These are phyloP conservation scores for Drosophila busckii DNA, from an alignment of 1,140 invertebrate species.

Conservation along the genomic window DNA sequence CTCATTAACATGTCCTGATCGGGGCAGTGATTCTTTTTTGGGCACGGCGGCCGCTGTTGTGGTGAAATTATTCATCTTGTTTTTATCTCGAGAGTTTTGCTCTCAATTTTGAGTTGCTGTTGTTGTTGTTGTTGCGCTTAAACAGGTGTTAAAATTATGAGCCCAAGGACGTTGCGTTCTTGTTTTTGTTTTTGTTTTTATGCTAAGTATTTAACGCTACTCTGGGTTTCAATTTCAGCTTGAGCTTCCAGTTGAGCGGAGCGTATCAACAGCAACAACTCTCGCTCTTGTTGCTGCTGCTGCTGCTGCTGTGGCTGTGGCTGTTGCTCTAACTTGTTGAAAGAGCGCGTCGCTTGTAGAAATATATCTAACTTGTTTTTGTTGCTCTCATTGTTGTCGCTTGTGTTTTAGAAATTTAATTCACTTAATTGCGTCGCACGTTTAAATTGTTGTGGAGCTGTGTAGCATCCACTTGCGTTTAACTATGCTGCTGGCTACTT, in stretches of 20 bases:
- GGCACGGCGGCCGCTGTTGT: slow-evolving; percentile 63
- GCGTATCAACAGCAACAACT: slow-evolving; percentile 6
- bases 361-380: slow-evolving; percentile 28
- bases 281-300: slow-evolving; percentile 5
- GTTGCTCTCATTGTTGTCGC: too few relatives aligned
- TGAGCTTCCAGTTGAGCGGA: slow-evolving; percentile 46
- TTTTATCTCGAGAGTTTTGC: neutral
- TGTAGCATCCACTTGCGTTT: slow-evolving; percentile 24
- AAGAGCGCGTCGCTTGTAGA: slow-evolving; percentile 18
- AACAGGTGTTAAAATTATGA: slow-evolving; percentile 60
- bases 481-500: slow-evolving; percentile 40
- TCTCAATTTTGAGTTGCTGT: slow-evolving; percentile 11
- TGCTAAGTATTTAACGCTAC: too few relatives aligned
- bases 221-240: slow-evolving; percentile 22
- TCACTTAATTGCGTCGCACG: slow-evolving; percentile 65
- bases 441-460: slow-evolving; percentile 7
- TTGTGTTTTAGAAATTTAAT: slow-evolving; percentile 42
- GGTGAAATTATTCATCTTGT: slow-evolving; percentile 76
- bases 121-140: slow-evolving; percentile 17
- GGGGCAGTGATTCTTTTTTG: slow-evolving; percentile 68
- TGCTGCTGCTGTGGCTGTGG: slow-evolving; percentile 1
- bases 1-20: slow-evolving; percentile 76
- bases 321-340: slow-evolving; percentile 49
- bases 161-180: slow-evolving; percentile 51
- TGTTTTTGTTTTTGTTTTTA: slow-evolving; percentile 15